A percentile compares a stretch with the other conserved stretches of the same genome.
Evolutionary conservation across 2,797 vertebrate species (phyloP).

Genomic region (Squalus acanthias): DNA sequence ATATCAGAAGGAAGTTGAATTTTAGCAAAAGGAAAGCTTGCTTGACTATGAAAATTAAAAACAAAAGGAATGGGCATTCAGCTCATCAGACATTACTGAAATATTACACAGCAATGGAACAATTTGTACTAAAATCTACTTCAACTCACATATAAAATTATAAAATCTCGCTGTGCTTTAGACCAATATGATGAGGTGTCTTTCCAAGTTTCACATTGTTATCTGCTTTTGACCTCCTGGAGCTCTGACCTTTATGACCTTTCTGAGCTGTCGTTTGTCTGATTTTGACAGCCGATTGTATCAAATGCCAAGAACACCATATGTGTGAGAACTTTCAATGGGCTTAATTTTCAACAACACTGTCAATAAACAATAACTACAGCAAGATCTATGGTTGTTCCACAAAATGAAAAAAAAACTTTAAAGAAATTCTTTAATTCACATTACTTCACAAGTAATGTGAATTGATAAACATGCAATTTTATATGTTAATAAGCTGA

Average conservation of each 20-base stretch:
- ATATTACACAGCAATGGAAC: background rate
- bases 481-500: background rate
- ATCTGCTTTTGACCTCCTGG: conserved; percentile 57
- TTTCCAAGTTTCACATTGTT: conserved; percentile 59
- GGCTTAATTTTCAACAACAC: conserved; percentile 30
- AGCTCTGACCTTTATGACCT: conserved; percentile 52
- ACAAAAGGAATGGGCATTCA: background rate
- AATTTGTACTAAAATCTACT: background rate
- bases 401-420: background rate
- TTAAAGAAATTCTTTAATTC: background rate
- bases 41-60: background rate
- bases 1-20: background rate
- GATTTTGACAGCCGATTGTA: conserved; percentile 48
- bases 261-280: conserved; percentile 52
- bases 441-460: background rate
- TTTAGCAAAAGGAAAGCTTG: background rate
- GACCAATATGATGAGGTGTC: conserved; percentile 59
- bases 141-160: background rate
- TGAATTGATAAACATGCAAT: background rate
- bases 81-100: background rate
- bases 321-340: conserved; percentile 39
- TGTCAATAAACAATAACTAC: conserved; percentile 37
- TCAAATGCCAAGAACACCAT: conserved; percentile 35
- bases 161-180: conserved; percentile 37
- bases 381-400: background rate